Base-by-base conservation (phyloP, 2,113 vertebrate genomes). In the Psophia crepitans region DNA sequence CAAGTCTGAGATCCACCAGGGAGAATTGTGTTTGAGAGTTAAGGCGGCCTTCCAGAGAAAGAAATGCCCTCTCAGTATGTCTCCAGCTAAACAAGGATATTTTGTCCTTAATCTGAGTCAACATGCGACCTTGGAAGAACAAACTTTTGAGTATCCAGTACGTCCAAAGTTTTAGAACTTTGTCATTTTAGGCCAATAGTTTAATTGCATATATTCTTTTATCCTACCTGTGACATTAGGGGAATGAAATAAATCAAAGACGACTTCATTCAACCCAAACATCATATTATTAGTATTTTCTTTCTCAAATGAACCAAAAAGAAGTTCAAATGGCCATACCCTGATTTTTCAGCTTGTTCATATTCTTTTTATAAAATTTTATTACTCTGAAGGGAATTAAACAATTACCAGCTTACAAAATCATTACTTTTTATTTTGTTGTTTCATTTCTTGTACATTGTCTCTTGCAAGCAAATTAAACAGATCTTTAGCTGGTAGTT, bases 401-500 rank as follows among this genome's bases (percentile, higher is more conserved):
- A 87, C 73, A 87, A 75, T 90, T 92, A 63, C 28, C 58, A 74
- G 41, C 90, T 95, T 91, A 66, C 37, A 81, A 63, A 94, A 91
- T 61, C 56, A 43, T 92, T 89, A 41, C 53, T 69, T 90, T 93
- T 93, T 68, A 61, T 93, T 93, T 96, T 75, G 37, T 87, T 92
- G 54, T 73, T 96, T 61, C 35, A 48, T 70, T 90, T 92, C 48
- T 87, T 89, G 28, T 80, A 44, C 39, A 13, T 82, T 85, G 61
- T 84, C 49, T 74, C 51, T 83, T 87, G 37, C 74, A 96, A 95
- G 37, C 11, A 91, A 89, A 94, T 89, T 75, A 91, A 89, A 63
- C 30, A 91, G 15, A 60, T 37, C 80, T 95, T 96, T 86, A 93
- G 57, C 87, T 92, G 63, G 17, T 37, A 87, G 37, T 54, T 91